Base-by-base conservation (phyloP, 2,888 invertebrate species). In the Stramonita haemastoma region DNA sequence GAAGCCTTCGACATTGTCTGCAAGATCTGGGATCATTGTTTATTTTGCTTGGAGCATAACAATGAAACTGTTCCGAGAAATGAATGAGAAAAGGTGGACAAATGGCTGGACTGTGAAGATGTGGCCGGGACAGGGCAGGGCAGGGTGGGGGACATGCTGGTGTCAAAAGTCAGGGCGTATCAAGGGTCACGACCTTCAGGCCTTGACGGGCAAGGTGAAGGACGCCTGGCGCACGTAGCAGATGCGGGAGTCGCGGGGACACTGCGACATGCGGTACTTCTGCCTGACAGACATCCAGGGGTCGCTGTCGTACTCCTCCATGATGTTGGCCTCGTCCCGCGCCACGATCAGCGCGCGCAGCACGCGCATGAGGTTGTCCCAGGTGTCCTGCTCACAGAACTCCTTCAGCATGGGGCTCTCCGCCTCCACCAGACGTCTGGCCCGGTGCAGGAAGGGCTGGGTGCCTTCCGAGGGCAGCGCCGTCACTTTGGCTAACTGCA, bases 281-380 rank as follows among this genome's bases (percentile, higher is more conserved):
- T 91, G 91, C 26, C 92, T 87, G 85, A 91, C 87, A 66, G 90
- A 90, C 29, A 92, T 90, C 93, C 93, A 93, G 15, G 91, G 92
- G 90, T 90, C 91, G 70, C 91, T 91, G 89, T 90, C 90, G 90
- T 90, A 91, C 87, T 92, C 92, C 83, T 90, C 92, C 60, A 91
- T 46, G 87, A 91, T 91, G 91, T 90, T 89, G 81, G 26, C 89
- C 91, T 91, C 92, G 90, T 89, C 91, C 79, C 84, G 90, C 17
- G 91, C 91, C 46, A 90, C 89, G 73, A 91, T 89, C 77, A 89
- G 89, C 4, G 87, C 81, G 15, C 87, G 83, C 46, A 92, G 90
- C 26, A 88, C 81, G 22, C 86, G 79, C 8, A 87, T 70, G 29
- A 92, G 88, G 17, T 56, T 60, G 6, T 90, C 89, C 93, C 93